Evolutionary conservation across 2,797 vertebrate genomes (phyloP).

Genomic region (Danio albolineatus): DNA sequence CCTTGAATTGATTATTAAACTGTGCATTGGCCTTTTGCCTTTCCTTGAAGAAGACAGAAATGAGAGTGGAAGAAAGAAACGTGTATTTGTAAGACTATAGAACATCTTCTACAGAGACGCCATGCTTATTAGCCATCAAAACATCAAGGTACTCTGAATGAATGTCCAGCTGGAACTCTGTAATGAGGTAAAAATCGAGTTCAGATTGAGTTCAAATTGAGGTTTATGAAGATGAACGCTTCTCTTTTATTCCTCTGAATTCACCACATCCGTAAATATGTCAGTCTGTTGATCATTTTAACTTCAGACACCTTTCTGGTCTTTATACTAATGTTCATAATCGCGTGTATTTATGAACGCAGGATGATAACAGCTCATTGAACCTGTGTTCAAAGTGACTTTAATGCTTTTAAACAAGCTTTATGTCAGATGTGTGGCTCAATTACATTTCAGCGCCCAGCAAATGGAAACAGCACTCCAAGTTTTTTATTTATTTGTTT

Average conservation of each 20-base stretch:
- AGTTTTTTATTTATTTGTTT: not conserved
- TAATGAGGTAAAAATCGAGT: conserved; percentile 26
- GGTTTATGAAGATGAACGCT: conserved; percentile 33
- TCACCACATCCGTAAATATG: not conserved
- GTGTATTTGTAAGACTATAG: conserved; percentile 3
- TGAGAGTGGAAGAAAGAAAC: not conserved
- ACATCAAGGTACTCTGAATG: conserved; percentile 12
- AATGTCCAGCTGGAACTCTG: conserved; percentile 28
- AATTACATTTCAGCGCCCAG: not conserved
- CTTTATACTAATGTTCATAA: conserved; percentile 33
- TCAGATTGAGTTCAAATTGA: conserved; percentile 30
- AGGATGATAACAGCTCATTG: not conserved
- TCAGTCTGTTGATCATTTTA: conserved; percentile 17
- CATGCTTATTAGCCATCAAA: conserved; percentile 18
- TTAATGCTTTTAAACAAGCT: conserved; percentile 6
- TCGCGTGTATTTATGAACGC: conserved; percentile 21
- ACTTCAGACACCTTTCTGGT: not conserved
- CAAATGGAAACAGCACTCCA: not conserved
- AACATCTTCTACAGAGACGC: not conserved
- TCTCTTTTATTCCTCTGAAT: not conserved
- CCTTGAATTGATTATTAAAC: conserved; percentile 27
- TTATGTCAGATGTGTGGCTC: not conserved
- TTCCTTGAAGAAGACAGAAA: conserved; percentile 1
- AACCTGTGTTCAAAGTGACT: not conserved
- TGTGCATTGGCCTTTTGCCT: conserved; percentile 17